Evolutionary conservation across 2,888 invertebrate species (phyloP).

Genomic region (Epirrita christyi): DNA sequence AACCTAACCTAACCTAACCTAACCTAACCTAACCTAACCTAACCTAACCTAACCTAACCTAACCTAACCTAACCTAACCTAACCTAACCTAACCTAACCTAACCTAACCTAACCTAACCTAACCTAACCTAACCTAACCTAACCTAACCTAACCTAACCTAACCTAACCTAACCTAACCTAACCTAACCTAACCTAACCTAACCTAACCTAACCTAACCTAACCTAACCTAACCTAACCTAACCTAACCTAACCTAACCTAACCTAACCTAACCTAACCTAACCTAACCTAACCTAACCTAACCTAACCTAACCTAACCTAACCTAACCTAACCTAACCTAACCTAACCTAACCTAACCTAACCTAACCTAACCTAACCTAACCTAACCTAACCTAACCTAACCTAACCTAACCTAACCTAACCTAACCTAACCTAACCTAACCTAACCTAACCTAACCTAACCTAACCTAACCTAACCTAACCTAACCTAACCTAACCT

Average conservation of each 20-base stretch:
- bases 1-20: slow-evolving; percentile 8
- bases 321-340: slow-evolving; percentile 37
- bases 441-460: no score
- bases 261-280: slow-evolving; percentile 24
- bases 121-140: slow-evolving; percentile 30
- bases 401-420: slow-evolving; percentile 30
- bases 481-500: no score
- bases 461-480: no score
- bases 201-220: slow-evolving; percentile 37
- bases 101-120: slow-evolving; percentile 10
- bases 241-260: slow-evolving; percentile 10
- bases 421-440: slow-evolving; percentile 4
- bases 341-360: slow-evolving; percentile 23
- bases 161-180: slow-evolving; percentile 32
- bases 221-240: slow-evolving; percentile 34
- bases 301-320: slow-evolving; percentile 14
- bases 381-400: slow-evolving; percentile 35
- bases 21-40: slow-evolving; percentile 17
- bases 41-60: slow-evolving; percentile 15
- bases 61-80: slow-evolving; percentile 20
- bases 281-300: slow-evolving; percentile 21
- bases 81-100: slow-evolving; percentile 10
- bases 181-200: slow-evolving; percentile 29
- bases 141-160: slow-evolving; percentile 24
- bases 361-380: slow-evolving; percentile 23